These are phyloP conservation scores for Peromyscus nudipes DNA, from an alignment of 2,797 vertebrate genomes.

Conservation along the genomic window DNA sequence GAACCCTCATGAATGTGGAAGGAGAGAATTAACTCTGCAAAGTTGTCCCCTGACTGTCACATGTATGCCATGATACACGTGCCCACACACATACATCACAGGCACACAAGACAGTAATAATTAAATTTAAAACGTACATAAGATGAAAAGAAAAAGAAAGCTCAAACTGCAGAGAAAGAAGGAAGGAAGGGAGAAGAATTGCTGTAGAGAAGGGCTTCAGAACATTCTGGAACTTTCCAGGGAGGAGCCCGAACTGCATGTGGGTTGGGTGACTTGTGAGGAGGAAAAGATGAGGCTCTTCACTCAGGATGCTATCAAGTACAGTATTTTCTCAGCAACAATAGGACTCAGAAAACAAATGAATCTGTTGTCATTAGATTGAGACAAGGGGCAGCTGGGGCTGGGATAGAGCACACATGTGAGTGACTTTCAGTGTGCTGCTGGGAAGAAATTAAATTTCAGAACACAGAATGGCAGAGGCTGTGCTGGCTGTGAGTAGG, in stretches of 20 bases:
- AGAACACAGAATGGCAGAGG: background rate
- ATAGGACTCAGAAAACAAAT: conserved; percentile 62
- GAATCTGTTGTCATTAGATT: background rate
- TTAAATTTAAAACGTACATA: background rate
- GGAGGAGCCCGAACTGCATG: background rate
- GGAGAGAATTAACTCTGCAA: background rate
- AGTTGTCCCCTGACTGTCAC: background rate
- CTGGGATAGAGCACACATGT: background rate
- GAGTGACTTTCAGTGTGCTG: background rate
- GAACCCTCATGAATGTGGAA: background rate
- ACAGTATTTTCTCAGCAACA: conserved; percentile 4
- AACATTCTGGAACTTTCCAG: conserved; percentile 55
- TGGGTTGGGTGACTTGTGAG: background rate
- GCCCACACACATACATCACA: background rate
- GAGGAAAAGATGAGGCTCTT: conserved; percentile 35
- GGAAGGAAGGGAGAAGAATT: background rate
- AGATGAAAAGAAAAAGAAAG: background rate
- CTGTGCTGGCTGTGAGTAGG: fast-evolving
- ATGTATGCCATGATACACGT: background rate
- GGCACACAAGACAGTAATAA: background rate
- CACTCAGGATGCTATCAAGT: conserved; percentile 28
- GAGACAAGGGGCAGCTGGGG: background rate
- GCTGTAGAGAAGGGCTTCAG: background rate
- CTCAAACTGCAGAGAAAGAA: background rate
- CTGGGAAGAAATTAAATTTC: background rate